Conservation (phyloP, 2,113 vertebrate genomes). For the Nothocercus julius region DNA sequence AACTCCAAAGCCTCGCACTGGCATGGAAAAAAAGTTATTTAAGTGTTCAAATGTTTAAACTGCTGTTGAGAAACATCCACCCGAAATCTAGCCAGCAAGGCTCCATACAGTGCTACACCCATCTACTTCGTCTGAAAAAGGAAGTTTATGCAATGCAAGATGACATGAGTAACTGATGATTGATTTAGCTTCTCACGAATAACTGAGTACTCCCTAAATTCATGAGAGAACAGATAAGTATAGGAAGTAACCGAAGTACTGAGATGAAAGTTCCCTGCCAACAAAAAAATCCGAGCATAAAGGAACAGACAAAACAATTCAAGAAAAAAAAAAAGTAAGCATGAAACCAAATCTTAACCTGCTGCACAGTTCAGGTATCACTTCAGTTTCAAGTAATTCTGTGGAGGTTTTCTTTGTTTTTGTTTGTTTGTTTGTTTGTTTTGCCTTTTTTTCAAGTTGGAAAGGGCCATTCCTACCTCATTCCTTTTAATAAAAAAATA, state of each 20-base stretch:
- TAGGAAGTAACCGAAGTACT: slow-evolving; percentile 26
- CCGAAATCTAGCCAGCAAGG: slow-evolving; percentile 7
- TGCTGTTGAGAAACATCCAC: slow-evolving; percentile 2
- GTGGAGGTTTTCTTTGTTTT: too few relatives aligned
- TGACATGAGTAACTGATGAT: slow-evolving; percentile 59
- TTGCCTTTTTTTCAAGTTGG: not conserved
- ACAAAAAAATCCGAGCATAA: not conserved
- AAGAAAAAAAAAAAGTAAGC: not conserved
- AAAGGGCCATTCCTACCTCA: not conserved
- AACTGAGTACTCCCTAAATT: slow-evolving; percentile 48
- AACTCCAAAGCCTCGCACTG: not conserved
- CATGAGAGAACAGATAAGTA: not conserved
- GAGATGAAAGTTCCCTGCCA: slow-evolving; percentile 19
- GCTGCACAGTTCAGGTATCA: not conserved
- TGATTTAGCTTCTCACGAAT: slow-evolving; percentile 45
- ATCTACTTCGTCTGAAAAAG: slow-evolving; percentile 44
- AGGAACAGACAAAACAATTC: not conserved
- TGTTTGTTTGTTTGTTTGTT: not conserved
- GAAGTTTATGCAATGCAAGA: slow-evolving; percentile 66
- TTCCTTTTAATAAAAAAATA: not conserved
- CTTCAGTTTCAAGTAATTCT: not conserved
- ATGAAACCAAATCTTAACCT: not conserved
- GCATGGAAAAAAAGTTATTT: slow-evolving; percentile 48
- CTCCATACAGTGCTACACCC: slow-evolving; percentile 40
- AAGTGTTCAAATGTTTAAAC: slow-evolving; percentile 10